These are phyloP conservation scores for Atlantisia rogersi DNA, from an alignment of 2,113 vertebrate species.

Conservation along the genomic window DNA sequence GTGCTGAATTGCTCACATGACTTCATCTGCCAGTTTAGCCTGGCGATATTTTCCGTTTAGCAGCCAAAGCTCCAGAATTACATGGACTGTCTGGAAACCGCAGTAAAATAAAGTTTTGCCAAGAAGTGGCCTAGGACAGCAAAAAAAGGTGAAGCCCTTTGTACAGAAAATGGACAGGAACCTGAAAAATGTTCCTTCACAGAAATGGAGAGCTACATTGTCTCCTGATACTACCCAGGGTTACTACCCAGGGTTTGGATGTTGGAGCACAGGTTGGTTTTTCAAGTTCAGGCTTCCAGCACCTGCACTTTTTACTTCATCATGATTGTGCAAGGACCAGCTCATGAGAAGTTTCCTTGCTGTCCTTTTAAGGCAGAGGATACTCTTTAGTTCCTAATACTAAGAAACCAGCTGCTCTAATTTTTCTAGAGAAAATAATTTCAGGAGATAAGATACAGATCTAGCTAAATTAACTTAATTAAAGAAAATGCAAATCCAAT, in stretches of 20 bases:
- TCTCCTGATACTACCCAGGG: not conserved
- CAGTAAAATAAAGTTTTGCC: not conserved
- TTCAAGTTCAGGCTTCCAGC: not conserved
- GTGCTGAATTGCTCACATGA: not conserved
- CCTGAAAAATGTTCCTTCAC: not conserved
- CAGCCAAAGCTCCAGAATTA: slow-evolving; percentile 18
- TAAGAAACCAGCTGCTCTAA: not conserved
- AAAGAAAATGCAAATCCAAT: slow-evolving; percentile 38
- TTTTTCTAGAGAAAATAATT: slow-evolving; percentile 31
- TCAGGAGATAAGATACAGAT: slow-evolving; percentile 11
- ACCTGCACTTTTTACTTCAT: not conserved
- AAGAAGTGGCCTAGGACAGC: not conserved
- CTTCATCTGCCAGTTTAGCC: slow-evolving; percentile 19
- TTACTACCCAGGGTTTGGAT: not conserved
- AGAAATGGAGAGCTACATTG: not conserved
- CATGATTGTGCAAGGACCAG: not conserved
- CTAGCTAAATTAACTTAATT: slow-evolving; percentile 20
- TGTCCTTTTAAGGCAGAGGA: not conserved
- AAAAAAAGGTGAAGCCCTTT: not conserved
- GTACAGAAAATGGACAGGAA: not conserved
- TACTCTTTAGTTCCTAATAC: not conserved
- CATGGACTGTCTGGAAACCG: slow-evolving; percentile 1
- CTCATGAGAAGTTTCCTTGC: not conserved
- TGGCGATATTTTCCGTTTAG: not conserved
- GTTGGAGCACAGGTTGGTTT: not conserved